Base-by-base conservation (phyloP, 2,888 invertebrate species). In the Ashinkailepas kermadecensis region DNA sequence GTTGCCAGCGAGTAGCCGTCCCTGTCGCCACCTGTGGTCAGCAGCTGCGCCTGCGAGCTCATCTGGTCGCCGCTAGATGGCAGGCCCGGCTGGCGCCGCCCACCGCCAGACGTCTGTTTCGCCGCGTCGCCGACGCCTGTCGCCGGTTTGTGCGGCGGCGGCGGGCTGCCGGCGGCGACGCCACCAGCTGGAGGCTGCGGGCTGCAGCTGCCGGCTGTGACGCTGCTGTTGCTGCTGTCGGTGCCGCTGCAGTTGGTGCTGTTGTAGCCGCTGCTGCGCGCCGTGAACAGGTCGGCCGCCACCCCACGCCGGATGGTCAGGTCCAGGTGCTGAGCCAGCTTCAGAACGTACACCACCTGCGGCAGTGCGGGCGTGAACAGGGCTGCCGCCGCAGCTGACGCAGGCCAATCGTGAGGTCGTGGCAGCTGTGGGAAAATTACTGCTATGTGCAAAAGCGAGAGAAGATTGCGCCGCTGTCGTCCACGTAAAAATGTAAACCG, bases 211-310 rank as follows among this genome's bases (percentile, higher is more conserved):
- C 80, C 83, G 82, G 6, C 59, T 65, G 64, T 83, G 82, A 15
- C 83, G 83, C 79, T 83, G 82, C 59, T 80, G 80, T 82, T 81
- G 82, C 21, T 81, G 82, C 18, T 83, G 81, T 12, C 67, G 58
- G 25, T 82, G 64, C 74, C 83, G 82, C 67, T 83, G 79, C 67
- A 74, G 80, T 57, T 82, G 82, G 70, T 83, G 81, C 39, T 82
- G 81, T 83, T 84, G 82, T 84, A 84, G 13, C 84, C 84, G 10
- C 83, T 83, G 67, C 83, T 83, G 80, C 83, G 83, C 15, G 83
- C 84, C 12, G 84, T 82, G 80, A 84, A 81, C 58, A 83, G 79
- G 39, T 83, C 84, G 11, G 82, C 78, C n/a, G 82, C 82, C 1
- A 82, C 82, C 0, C 83, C 82, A 2, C 83, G 81, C 70, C 81